Conservation (phyloP, 2,888 invertebrate species). For the Agrotis exclamationis region DNA sequence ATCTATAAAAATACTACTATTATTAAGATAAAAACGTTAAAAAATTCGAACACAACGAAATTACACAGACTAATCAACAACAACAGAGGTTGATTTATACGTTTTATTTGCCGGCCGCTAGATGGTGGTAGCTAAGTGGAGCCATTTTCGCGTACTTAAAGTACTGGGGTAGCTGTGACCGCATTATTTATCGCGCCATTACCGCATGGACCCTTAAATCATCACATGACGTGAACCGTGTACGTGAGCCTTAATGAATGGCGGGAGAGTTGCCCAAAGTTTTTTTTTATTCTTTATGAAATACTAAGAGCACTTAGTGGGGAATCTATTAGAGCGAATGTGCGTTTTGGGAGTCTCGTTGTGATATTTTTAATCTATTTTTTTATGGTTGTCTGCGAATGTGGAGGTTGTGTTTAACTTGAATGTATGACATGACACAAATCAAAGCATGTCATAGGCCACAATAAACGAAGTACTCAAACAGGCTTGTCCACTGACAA, state of each 20-base stretch:
- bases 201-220: conserved; percentile 89
- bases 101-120: conserved; percentile 77
- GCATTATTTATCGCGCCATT: conserved; percentile 91
- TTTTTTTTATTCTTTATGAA: conserved; percentile 87
- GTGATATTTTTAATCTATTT: conserved; percentile 46
- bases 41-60: conserved; percentile 59
- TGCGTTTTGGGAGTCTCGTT: conserved; percentile 64
- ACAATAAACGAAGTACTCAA: no score
- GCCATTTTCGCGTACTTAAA: conserved; percentile 85
- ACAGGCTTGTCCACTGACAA: no score
- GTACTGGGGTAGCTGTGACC: conserved; percentile 80
- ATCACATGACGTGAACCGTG: conserved; percentile 87
- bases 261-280: conserved; percentile 82
- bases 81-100: conserved; percentile 77
- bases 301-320: conserved; percentile 88
- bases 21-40: conserved; percentile 6
- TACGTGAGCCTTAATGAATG: conserved; percentile 89
- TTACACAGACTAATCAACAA: conserved; percentile 75
- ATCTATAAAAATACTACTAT: neutral
- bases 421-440: neutral
- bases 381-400: conserved; percentile 6
- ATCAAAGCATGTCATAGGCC: neutral
- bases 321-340: conserved; percentile 85
- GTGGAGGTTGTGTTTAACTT: neutral
- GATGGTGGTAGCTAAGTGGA: conserved; percentile 86